Evolutionary conservation across 2,113 vertebrate genomes (phyloP), one percentile per base, ranked within the genome.

Genomic region (Melanerpes aurifrons): DNA sequence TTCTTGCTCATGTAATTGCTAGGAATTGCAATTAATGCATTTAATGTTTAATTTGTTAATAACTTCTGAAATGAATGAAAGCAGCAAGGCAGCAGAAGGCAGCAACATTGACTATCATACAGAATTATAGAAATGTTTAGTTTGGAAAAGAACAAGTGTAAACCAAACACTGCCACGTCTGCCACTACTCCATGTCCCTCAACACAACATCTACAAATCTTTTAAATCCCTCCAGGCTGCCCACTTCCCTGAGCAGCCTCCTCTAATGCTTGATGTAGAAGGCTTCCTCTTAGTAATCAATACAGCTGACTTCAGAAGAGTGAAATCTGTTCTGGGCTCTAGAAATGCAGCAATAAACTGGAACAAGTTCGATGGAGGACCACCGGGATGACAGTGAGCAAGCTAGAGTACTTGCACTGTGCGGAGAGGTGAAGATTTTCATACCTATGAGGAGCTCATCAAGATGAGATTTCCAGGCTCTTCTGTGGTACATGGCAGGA

Each of bases 401-500:
- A 80, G 35, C 69, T 83, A 48, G 28, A 74, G 61, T 64, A 25
- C 35, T 62, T 69, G 62, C 8, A 17, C n/a, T n/a, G 29, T 56
- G 47, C 47, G 35, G 47, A 76, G 64, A 35, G 12, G 48, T 50
- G 50, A 43, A 89, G 86, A 31, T 80, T 50, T 53, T 20, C 15
- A 3, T 2, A 24, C 12, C 43, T 7, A 0, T 12, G 20, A 15
- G 67, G 28, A 40, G 29, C 5, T 85, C 63, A 7, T 21, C 5
- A 3, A 14, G 35, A 1, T 40, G 31, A 17, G 25, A 8, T 13
- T 6, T 12, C 25, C 37, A 16, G 35, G 53, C 35, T 70, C 8
- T 2, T 45, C 32, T 5, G 32, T 1, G 10, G 2, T 64, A 26
- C 0, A 0, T 31, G 66, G 20, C 53, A 32, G 37, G 26, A 82